Conservation (phyloP, 2,797 vertebrate species). For the Cossypha polioptera region DNA sequence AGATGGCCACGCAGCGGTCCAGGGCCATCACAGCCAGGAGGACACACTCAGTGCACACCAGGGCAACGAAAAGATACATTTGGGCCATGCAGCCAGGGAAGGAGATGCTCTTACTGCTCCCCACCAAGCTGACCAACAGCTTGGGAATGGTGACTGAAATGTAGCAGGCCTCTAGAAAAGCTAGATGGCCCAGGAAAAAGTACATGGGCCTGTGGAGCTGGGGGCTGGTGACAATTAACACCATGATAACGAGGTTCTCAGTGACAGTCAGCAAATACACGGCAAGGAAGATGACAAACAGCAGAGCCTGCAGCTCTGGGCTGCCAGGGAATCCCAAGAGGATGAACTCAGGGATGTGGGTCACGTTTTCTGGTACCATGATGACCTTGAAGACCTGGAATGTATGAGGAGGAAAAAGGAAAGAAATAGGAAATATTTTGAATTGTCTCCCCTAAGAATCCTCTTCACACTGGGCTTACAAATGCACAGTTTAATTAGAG, state of each 20-base stretch:
- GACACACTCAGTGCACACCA: conserved; percentile 46
- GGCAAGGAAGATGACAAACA: not conserved
- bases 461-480: not conserved
- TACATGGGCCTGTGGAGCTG: conserved; percentile 60
- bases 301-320: not conserved
- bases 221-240: not conserved
- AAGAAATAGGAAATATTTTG: not conserved
- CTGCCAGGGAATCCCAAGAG: not conserved
- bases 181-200: conserved; percentile 26
- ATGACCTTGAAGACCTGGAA: not conserved
- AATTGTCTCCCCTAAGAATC: not conserved
- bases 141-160: conserved; percentile 45
- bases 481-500: not conserved
- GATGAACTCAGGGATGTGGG: not conserved
- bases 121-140: not conserved
- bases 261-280: not conserved
- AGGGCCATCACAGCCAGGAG: conserved; percentile 52
- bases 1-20: not conserved
- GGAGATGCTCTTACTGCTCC: not conserved
- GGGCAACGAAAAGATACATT: conserved; percentile 51
- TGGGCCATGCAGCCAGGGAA: conserved; percentile 47
- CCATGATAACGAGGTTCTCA: conserved; percentile 42
- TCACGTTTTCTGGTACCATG: not conserved
- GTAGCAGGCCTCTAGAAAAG: conserved; percentile 31
- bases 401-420: not conserved